phyloP scores from a whole-genome alignment of 92 coral and sea anemone species.

The Micromussa lordhowensis region DNA sequence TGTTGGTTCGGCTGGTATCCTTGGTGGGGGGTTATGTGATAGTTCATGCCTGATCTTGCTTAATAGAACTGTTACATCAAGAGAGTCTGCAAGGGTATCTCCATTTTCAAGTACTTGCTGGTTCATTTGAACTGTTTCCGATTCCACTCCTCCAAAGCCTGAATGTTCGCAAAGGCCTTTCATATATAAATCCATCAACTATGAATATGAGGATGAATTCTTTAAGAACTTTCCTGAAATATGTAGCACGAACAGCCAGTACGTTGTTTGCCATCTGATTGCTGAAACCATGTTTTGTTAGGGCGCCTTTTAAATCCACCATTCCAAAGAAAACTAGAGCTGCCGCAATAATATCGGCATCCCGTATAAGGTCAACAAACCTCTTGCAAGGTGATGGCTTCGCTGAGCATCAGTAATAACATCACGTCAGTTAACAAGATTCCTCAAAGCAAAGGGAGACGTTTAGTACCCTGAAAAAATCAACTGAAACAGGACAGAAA shows the following conservation, averaged over 20 bases:
- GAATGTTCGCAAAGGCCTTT: conserved; percentile 27
- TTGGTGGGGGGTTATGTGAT: conserved; percentile 59
- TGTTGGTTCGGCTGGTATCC: conserved; percentile 37
- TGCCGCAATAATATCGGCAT: conserved; percentile 56
- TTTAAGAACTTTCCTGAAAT: conserved; percentile 14
- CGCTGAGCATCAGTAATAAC: conserved; percentile 48
- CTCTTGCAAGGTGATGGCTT: conserved; percentile 66
- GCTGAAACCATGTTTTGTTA: conserved; percentile 19
- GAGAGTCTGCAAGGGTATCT: conserved; percentile 57
- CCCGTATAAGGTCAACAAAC: conserved; percentile 46
- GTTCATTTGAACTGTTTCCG: conserved; percentile 33
- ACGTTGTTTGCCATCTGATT: not conserved
- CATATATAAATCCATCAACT: conserved; percentile 39
- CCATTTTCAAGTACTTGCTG: conserved; percentile 49
- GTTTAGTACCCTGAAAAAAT: conserved; percentile 55
- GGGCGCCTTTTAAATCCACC: conserved; percentile 6
- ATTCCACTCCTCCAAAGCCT: conserved; percentile 63
- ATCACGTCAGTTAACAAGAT: conserved; percentile 55
- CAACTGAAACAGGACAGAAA: conserved; percentile 41
- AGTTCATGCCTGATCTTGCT: conserved; percentile 68
- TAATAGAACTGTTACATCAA: conserved; percentile 40
- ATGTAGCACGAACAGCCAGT: not conserved
- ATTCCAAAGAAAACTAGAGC: conserved; percentile 19
- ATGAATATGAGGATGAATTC: conserved; percentile 42
- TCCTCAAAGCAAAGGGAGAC: conserved; percentile 62